Evolutionary conservation across 1,140 invertebrate species (phyloP).

Genomic region (Amyelois transitella): DNA sequence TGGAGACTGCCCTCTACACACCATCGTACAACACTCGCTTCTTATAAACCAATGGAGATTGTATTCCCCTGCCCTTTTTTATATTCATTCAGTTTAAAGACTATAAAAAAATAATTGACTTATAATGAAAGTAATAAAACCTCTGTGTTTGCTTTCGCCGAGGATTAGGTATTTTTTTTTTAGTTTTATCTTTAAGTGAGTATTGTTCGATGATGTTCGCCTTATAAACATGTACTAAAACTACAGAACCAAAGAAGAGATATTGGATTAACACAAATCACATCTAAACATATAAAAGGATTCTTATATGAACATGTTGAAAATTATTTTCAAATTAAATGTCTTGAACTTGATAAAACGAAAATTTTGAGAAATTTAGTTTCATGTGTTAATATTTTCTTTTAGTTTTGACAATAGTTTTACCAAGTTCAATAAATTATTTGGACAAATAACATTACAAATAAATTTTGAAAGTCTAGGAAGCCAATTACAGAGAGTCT

Average conservation of each 20-base stretch:
- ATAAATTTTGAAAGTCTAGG: conserved; percentile 44
- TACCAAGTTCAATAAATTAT: conserved; percentile 4
- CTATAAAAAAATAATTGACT: too few relatives aligned
- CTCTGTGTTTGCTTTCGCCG: too few relatives aligned
- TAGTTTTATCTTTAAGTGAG: too few relatives aligned
- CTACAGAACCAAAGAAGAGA: conserved; percentile 54
- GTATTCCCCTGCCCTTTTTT: background rate
- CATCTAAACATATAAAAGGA: conserved; percentile 54
- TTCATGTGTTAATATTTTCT: background rate
- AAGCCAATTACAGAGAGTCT: conserved; percentile 67
- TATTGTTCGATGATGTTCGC: conserved; percentile 23
- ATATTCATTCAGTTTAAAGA: too few relatives aligned
- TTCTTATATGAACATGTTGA: conserved; percentile 10
- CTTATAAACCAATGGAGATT: background rate
- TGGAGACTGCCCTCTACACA: conserved; percentile 42
- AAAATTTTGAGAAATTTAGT: background rate
- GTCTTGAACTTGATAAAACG: background rate
- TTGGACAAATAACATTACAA: conserved; percentile 17
- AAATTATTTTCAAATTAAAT: background rate
- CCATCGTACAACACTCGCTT: conserved; percentile 35
- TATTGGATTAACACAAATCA: conserved; percentile 61
- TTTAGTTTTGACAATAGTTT: background rate
- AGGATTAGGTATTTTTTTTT: too few relatives aligned
- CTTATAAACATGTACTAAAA: conserved; percentile 53
- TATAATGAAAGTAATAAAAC: too few relatives aligned